Evolutionary conservation across 2,888 invertebrate species (phyloP).

Genomic region (Zhuqinia jingwanae): DNA sequence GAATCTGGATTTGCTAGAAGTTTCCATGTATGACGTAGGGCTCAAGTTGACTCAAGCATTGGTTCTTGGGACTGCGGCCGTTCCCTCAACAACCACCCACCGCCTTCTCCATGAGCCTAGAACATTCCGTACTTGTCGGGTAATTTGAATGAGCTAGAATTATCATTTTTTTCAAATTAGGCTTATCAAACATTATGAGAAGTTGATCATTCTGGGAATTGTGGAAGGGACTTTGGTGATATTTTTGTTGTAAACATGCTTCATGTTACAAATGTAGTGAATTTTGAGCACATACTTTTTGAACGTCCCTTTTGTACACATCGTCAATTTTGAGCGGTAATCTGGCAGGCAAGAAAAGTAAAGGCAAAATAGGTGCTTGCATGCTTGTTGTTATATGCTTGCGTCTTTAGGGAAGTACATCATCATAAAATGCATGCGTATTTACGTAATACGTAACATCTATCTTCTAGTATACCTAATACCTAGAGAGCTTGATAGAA

Average conservation of each 20-base stretch:
- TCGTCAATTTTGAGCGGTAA: slow-evolving; percentile 56
- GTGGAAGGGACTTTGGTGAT: not conserved
- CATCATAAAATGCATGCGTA: no score
- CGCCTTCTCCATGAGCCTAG: slow-evolving; percentile 62
- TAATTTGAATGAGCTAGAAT: not conserved
- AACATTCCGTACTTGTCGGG: slow-evolving; percentile 48
- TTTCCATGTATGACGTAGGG: slow-evolving; percentile 55
- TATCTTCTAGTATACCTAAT: no score
- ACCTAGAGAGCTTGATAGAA: no score
- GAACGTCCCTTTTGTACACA: slow-evolving; percentile 28
- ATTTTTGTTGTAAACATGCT: not conserved
- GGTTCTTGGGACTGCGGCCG: slow-evolving; percentile 27
- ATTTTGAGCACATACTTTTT: slow-evolving; percentile 8
- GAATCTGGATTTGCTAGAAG: slow-evolving; percentile 61
- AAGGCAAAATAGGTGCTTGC: not conserved
- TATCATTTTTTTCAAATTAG: not conserved
- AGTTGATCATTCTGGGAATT: not conserved
- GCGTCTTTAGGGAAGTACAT: no score
- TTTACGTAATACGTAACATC: no score
- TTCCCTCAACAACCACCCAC: slow-evolving; percentile 57
- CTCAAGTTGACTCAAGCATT: not conserved
- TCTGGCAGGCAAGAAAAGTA: slow-evolving; percentile 26
- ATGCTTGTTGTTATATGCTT: no score
- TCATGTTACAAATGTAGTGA: no score
- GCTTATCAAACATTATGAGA: not conserved